Percentiles rank a stretch among this genome's conserved stretches.
Conservation (phyloP, 2,113 vertebrate species). For the Syngnathus scovelli region DNA sequence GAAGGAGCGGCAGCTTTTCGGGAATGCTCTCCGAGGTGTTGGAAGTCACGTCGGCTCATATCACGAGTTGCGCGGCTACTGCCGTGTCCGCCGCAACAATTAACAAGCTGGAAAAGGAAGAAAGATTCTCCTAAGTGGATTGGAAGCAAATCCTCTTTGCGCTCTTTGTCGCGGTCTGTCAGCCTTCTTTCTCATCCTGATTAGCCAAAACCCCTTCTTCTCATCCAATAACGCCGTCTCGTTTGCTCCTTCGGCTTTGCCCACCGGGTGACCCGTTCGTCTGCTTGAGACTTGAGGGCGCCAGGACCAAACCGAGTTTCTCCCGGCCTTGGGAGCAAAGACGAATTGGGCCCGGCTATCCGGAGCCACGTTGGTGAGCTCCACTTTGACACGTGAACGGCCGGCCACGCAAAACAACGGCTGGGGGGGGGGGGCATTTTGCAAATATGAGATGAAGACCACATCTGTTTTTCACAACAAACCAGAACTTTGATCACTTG, state of each 20-base stretch:
- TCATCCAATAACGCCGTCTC: background rate
- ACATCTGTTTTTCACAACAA: too few species aligned
- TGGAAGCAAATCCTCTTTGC: constrained; percentile 2
- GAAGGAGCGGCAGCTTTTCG: background rate
- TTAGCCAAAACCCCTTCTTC: background rate
- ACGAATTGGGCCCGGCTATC: too few species aligned
- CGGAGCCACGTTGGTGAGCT: too few species aligned
- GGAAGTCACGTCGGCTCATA: background rate
- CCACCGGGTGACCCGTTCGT: background rate
- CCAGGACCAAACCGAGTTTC: too few species aligned
- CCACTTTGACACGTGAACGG: too few species aligned
- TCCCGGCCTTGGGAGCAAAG: too few species aligned
- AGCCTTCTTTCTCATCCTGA: background rate
- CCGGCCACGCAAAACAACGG: too few species aligned
- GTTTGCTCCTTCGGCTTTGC: background rate
- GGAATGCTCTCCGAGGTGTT: background rate
- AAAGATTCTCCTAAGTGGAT: constrained; percentile 41
- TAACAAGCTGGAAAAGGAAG: constrained; percentile 23
- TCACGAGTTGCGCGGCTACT: background rate
- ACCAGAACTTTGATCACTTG: too few species aligned
- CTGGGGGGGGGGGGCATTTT: too few species aligned
- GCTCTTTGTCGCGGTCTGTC: background rate
- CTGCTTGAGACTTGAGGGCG: too few species aligned
- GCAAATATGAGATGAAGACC: too few species aligned
- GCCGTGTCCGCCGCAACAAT: background rate